A percentile compares a stretch with the other conserved stretches of the same genome.
Conservation (phyloP, 30 jellyfish, hydroid and myxozoan genomes). For the Pelagia noctiluca region DNA sequence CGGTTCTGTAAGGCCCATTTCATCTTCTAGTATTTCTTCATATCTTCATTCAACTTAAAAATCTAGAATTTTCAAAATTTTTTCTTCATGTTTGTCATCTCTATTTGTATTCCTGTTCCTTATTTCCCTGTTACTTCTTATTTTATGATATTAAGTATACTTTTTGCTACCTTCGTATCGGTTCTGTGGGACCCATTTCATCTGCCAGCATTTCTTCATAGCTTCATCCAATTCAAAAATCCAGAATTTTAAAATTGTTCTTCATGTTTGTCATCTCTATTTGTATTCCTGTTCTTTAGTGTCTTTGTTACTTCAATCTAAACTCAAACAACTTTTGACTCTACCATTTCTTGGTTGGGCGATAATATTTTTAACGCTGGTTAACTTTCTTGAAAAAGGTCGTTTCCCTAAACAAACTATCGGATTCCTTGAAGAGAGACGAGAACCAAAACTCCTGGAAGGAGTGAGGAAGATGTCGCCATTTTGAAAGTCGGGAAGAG, state of each 20-base stretch:
- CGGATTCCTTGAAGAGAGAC: neutral
- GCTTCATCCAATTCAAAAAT: neutral
- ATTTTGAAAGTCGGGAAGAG: too few species aligned
- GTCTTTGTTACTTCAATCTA: too few species aligned
- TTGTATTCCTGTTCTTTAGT: neutral
- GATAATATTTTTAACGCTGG: neutral
- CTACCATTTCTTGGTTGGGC: neutral
- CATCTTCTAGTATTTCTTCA: too few species aligned
- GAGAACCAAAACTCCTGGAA: neutral
- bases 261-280: neutral
- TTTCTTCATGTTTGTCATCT: neutral
- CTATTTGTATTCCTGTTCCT: neutral
- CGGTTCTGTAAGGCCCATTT: too few species aligned
- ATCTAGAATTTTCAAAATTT: too few species aligned
- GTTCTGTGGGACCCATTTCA: neutral
- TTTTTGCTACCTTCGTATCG: too few species aligned
- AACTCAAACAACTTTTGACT: too few species aligned
- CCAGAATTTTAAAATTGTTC: too few species aligned
- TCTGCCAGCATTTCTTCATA: neutral
- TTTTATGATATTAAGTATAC: too few species aligned
- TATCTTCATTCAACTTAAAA: neutral
- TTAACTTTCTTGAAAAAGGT: neutral
- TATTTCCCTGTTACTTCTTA: neutral
- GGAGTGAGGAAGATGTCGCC: neutral
- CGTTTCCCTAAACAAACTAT: neutral